Conservation (phyloP, 2,797 vertebrate species). For the Rhabdomys pumilio region DNA sequence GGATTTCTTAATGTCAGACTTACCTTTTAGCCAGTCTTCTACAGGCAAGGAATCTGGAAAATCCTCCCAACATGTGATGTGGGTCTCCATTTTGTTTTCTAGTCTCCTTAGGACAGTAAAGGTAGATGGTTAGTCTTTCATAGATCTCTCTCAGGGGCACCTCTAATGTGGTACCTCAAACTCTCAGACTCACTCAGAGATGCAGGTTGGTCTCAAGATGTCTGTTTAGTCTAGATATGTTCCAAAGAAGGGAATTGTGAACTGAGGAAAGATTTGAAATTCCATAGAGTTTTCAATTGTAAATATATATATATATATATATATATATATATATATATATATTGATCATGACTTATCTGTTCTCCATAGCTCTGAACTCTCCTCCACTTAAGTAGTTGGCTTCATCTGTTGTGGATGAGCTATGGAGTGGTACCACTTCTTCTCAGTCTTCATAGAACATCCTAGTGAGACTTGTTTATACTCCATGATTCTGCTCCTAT, state of each 20-base stretch:
- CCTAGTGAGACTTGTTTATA: neutral
- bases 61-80: neutral
- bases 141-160: neutral
- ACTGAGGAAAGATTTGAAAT: conserved; percentile 23
- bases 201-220: neutral
- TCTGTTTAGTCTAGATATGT: neutral
- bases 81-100: neutral
- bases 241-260: neutral
- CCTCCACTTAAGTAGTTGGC: neutral
- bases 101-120: neutral
- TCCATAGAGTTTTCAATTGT: neutral
- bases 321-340: too few relatives aligned
- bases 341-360: neutral
- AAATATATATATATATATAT: neutral
- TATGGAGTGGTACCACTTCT: neutral
- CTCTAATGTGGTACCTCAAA: neutral
- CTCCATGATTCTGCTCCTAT: neutral
- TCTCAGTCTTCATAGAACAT: neutral
- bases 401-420: neutral
- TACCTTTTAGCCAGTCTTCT: neutral
- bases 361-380: neutral
- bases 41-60: neutral
- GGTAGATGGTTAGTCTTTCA: neutral
- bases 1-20: neutral
- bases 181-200: neutral